Evolutionary conservation across 2,113 vertebrate species (phyloP), one percentile per base, ranked within the genome.

Genomic region (Periophthalmodon schlosseri): DNA sequence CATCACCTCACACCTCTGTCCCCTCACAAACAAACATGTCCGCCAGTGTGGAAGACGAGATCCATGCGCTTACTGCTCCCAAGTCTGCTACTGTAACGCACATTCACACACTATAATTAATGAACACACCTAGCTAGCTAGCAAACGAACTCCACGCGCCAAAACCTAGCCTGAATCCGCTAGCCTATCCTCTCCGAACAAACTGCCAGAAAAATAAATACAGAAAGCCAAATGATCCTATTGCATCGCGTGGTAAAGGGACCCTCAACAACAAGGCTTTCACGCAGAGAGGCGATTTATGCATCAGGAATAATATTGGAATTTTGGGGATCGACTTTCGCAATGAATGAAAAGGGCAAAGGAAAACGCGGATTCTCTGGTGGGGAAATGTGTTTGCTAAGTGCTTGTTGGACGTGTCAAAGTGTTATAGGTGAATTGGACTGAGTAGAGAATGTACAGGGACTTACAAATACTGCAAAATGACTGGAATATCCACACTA

Each of bases 181-280:
- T 60, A 13, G 23, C 24, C 47, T 77, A 75, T 81, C 80, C 74
- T 83, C 79, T 75, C 70, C 65, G 39, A 7, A 44, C 39, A 44
- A 44, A 44, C 39, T 77, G 84, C 68, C 86, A 76, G 86, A 86
- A 88, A 91, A 87, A 88, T 79, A 90, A 90, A 91, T 80, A 89
- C 73, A 76, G 83, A 87, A 90, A 88, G 77, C 79, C 65, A 82
- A 82, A 84, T 86, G 88, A 85, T 23, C 56, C 74, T 69, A 56
- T 82, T 78, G 85, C 81, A 71, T 70, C 9, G 79, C 70, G 54
- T 81, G 74, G 70, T 76, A 65, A 86, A 84, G 69, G 72, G 82
- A 78, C 76, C 70, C 68, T 84, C 77, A 81, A 76, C 82, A 75
- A 84, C 79, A 56, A 69, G 77, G 63, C 73, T 69, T 76, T 86